These are phyloP conservation scores for Metalampra italica DNA, from an alignment of 2,888 invertebrate genomes.

Conservation along the genomic window DNA sequence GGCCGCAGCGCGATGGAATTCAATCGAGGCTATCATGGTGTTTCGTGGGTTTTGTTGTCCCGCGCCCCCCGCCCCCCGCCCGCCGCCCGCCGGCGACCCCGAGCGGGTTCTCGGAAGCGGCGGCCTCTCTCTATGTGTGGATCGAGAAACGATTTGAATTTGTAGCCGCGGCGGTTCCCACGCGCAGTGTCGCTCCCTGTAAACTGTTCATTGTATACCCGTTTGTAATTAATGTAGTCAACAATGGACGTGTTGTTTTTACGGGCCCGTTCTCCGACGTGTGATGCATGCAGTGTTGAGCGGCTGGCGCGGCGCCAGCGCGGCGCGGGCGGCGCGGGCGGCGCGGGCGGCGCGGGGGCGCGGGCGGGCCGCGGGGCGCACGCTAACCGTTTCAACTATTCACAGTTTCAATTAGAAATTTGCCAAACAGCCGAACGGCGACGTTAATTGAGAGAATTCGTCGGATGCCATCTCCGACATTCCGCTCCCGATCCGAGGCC, in stretches of 20 bases:
- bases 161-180: conserved; percentile 29
- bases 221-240: conserved; percentile 12
- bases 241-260: conserved; percentile 19
- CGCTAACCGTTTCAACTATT: conserved; percentile 37
- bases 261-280: conserved; percentile 22
- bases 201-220: conserved; percentile 11
- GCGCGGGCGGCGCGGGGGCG: conserved; percentile 12
- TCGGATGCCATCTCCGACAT: conserved; percentile 36
- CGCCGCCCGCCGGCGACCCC: too few relatives aligned
- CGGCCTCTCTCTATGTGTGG: conserved; percentile 11
- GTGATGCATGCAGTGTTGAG: conserved; percentile 29
- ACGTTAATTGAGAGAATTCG: conserved; percentile 51
- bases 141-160: conserved; percentile 20
- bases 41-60: not conserved
- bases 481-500: conserved; percentile 18
- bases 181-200: conserved; percentile 17
- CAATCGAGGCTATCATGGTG: conserved; percentile 18
- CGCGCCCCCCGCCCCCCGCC: too few relatives aligned
- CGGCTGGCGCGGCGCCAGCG: conserved; percentile 36
- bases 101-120: conserved; percentile 25
- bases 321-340: conserved; percentile 25
- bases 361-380: conserved; percentile 42
- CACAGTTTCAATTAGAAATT: conserved; percentile 52
- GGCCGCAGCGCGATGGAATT: conserved; percentile 14
- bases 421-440: conserved; percentile 45